Percentiles rank a stretch among this genome's conserved stretches.
Conservation (phyloP, 2,888 invertebrate species). For the Pogonocherus hispidulus region DNA sequence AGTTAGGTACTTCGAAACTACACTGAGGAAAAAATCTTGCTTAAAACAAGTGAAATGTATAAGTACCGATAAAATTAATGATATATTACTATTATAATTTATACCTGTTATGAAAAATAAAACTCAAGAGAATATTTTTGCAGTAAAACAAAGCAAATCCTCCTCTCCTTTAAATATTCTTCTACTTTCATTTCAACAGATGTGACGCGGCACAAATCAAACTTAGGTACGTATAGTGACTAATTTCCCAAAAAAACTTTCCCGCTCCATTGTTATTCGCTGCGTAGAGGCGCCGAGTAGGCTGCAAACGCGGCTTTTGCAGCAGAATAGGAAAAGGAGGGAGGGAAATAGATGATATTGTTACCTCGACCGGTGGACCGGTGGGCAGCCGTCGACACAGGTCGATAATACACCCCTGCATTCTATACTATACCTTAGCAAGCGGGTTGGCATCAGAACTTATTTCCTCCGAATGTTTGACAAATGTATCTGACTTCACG, state of each 20-base stretch:
- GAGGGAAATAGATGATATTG: constrained; percentile 61
- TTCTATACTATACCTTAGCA: constrained; percentile 43
- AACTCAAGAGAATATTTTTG: too few relatives aligned
- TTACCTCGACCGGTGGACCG: constrained; percentile 63
- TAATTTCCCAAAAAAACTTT: constrained; percentile 9
- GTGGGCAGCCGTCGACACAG: constrained; percentile 56
- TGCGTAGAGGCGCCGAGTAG: constrained; percentile 41
- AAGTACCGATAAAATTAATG: too few relatives aligned
- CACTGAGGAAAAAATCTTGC: too few relatives aligned
- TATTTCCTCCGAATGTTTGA: constrained; percentile 54
- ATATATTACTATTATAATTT: too few relatives aligned
- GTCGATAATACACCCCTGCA: constrained; percentile 57
- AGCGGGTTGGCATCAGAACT: constrained; percentile 51
- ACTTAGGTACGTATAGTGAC: constrained; percentile 9
- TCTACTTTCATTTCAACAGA: background rate
- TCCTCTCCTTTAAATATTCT: background rate
- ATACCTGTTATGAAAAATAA: too few relatives aligned
- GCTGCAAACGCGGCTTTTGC: constrained; percentile 39
- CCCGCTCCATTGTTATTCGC: background rate
- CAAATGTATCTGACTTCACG: constrained; percentile 54
- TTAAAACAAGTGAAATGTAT: too few relatives aligned
- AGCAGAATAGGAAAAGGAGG: constrained; percentile 44
- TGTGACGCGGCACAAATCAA: background rate
- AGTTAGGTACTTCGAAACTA: too few relatives aligned
- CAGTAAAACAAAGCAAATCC: background rate